Conservation (phyloP, 2,888 invertebrate genomes). For the Heliconius ismenius region DNA sequence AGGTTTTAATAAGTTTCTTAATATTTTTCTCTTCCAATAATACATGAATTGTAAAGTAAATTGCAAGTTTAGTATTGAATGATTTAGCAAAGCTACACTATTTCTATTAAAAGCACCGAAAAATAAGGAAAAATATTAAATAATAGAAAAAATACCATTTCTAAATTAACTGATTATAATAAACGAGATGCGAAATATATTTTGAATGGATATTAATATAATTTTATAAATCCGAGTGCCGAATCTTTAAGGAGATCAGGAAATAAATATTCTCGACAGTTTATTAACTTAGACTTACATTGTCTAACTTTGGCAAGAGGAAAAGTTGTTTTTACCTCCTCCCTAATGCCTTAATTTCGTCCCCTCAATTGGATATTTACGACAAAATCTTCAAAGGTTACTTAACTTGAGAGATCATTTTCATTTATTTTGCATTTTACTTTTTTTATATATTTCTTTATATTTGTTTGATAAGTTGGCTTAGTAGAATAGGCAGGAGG, state of each 20-base stretch:
- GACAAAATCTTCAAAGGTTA: not conserved
- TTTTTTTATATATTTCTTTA: not conserved
- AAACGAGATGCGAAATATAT: not conserved
- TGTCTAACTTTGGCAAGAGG: not conserved
- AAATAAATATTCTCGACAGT: not conserved
- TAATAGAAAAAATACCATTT: too few relatives aligned
- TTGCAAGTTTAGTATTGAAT: too few relatives aligned
- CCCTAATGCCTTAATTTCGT: not conserved
- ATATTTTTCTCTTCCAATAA: too few relatives aligned
- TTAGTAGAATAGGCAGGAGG: too few relatives aligned
- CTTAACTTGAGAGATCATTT: not conserved
- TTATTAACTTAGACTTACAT: conserved; percentile 4
- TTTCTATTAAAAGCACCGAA: too few relatives aligned
- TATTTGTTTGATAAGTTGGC: not conserved
- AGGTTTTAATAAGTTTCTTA: too few relatives aligned
- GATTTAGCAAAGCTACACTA: too few relatives aligned
- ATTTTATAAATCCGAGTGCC: not conserved
- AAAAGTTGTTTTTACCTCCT: conserved; percentile 12
- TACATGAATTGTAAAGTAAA: too few relatives aligned
- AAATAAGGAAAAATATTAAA: too few relatives aligned
- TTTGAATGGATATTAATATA: too few relatives aligned
- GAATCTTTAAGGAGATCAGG: not conserved
- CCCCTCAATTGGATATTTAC: conserved; percentile 6
- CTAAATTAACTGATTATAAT: not conserved
- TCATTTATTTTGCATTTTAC: not conserved